phyloP scores from a whole-genome alignment of 2,113 vertebrate genomes.

The Setophaga petechia region DNA sequence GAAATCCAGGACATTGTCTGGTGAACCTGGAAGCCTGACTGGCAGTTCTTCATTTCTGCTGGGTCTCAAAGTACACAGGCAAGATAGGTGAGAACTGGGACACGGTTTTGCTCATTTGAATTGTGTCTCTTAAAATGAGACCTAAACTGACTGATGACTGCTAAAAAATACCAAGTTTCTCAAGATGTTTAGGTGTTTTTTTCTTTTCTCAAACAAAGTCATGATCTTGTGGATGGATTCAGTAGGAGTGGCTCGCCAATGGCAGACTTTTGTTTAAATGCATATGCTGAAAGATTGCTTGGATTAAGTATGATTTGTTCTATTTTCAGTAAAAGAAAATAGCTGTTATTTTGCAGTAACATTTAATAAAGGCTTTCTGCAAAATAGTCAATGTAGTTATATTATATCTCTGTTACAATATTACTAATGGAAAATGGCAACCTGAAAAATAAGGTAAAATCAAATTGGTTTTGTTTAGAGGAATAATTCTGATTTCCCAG shows the following conservation, averaged over 20 bases:
- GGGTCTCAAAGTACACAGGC: background rate
- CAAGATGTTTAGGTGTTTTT: background rate
- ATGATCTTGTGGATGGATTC: background rate
- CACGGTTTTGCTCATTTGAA: background rate
- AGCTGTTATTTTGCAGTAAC: constrained; percentile 52
- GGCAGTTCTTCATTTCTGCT: background rate
- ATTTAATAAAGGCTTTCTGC: constrained; percentile 61
- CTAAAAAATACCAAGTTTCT: background rate
- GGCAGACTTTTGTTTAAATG: background rate
- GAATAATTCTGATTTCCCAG: constrained; percentile 65
- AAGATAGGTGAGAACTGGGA: background rate
- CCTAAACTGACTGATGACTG: background rate
- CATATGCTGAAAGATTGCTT: constrained; percentile 30
- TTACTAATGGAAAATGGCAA: constrained; percentile 62
- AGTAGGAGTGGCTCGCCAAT: background rate
- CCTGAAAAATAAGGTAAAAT: constrained; percentile 48
- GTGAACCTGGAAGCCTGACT: background rate
- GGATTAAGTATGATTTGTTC: constrained; percentile 33
- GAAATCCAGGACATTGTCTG: background rate
- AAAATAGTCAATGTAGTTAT: constrained; percentile 2
- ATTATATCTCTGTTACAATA: constrained; percentile 44
- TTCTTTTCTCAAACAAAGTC: background rate
- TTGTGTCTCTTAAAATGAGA: background rate
- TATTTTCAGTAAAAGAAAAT: constrained; percentile 24
- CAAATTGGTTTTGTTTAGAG: constrained; percentile 59